Conservation (phyloP, 2,113 vertebrate genomes). For the Myanophis thanlyinensis region DNA sequence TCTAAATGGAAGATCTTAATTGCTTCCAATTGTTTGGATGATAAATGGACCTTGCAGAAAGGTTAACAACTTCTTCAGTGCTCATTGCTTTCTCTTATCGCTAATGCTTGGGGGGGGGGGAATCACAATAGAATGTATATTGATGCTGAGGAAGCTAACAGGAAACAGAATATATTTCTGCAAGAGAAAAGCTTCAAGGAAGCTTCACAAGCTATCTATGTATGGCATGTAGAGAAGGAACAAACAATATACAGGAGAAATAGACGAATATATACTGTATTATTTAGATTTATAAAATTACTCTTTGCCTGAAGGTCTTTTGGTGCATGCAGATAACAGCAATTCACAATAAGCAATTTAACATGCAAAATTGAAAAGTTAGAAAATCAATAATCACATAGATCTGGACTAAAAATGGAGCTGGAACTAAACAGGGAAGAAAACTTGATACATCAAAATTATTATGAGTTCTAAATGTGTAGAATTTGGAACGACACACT, state of each 20-base stretch:
- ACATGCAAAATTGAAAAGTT: neutral
- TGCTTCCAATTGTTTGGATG: conserved; percentile 42
- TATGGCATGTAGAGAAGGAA: neutral
- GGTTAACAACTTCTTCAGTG: conserved; percentile 41
- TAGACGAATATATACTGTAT: neutral
- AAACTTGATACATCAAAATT: neutral
- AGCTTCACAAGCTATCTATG: neutral
- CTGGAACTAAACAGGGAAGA: neutral
- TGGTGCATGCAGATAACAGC: neutral
- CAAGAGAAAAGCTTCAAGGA: neutral
- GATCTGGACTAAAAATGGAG: neutral
- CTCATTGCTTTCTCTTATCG: neutral
- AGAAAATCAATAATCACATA: neutral
- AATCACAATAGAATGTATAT: neutral
- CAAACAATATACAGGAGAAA: neutral
- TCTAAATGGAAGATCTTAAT: conserved; percentile 48
- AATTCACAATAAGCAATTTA: neutral
- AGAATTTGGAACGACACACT: neutral
- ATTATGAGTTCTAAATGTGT: neutral
- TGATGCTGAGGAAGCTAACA: accelerated
- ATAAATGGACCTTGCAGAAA: conserved; percentile 37
- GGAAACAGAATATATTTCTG: neutral
- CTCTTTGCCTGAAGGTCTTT: neutral
- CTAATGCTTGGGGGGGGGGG: neutral
- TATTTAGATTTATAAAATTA: neutral